Percentiles rank a stretch among this genome's conserved stretches.
Evolutionary conservation across 2,797 vertebrate genomes (phyloP).

Genomic region (Sebastiscus albofasciatus): DNA sequence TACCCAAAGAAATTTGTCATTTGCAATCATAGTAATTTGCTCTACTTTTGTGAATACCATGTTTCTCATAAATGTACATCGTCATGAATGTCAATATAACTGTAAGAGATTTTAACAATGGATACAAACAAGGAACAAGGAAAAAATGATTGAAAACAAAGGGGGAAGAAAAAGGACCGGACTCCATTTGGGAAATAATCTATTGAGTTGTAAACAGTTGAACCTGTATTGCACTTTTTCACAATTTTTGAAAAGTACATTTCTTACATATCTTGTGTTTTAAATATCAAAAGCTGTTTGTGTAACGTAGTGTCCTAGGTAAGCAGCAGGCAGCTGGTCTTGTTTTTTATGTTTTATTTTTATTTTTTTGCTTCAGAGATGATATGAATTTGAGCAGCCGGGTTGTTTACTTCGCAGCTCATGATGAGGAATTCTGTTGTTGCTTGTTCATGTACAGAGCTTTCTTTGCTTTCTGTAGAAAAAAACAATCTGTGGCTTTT

Average conservation of each 20-base stretch:
- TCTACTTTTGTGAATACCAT: slow-evolving; percentile 84
- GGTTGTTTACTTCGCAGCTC: slow-evolving; percentile 75
- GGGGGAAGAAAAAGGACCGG: slow-evolving; percentile 61
- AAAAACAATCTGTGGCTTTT: slow-evolving; percentile 85
- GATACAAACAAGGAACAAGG: slow-evolving; percentile 73
- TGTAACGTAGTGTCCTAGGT: slow-evolving; percentile 91
- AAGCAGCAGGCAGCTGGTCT: slow-evolving; percentile 86
- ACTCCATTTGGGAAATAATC: slow-evolving; percentile 82
- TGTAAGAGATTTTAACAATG: slow-evolving; percentile 81
- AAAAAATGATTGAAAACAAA: slow-evolving; percentile 67
- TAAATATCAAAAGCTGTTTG: slow-evolving; percentile 88
- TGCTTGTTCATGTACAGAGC: slow-evolving; percentile 88
- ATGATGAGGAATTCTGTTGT: slow-evolving; percentile 83
- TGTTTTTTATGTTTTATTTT: slow-evolving; percentile 62
- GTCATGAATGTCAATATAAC: slow-evolving; percentile 89
- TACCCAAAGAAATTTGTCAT: slow-evolving; percentile 86
- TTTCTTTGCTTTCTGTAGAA: slow-evolving; percentile 87
- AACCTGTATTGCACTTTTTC: slow-evolving; percentile 97
- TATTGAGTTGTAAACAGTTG: slow-evolving; percentile 87
- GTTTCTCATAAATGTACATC: slow-evolving; percentile 83
- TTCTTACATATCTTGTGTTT: slow-evolving; percentile 95
- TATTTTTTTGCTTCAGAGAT: slow-evolving; percentile 76
- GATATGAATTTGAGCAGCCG: slow-evolving; percentile 75
- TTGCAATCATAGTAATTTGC: slow-evolving; percentile 82
- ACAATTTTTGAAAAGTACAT: slow-evolving; percentile 90